phyloP scores from a whole-genome alignment of 2,797 vertebrate species.

The Sternarchorhynchus goeldii region DNA sequence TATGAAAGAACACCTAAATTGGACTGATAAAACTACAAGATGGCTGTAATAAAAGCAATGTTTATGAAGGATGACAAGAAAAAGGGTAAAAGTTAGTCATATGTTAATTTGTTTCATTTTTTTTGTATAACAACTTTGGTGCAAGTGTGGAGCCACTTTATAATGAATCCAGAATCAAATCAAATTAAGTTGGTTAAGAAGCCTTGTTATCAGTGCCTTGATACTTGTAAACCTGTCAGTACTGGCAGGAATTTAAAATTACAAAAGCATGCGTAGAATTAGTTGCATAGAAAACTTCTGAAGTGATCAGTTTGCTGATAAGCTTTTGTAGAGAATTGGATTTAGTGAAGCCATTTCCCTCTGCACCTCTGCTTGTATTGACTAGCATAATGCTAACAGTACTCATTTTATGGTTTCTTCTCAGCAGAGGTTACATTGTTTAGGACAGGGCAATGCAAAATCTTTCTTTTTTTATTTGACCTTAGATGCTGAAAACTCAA shows the following conservation, averaged over 20 bases:
- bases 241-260: background rate
- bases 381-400: background rate
- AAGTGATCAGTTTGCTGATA: background rate
- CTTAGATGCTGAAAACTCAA: background rate
- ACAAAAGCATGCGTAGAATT: background rate
- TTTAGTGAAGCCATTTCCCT: too few species aligned
- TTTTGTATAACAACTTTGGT: background rate
- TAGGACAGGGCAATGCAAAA: background rate
- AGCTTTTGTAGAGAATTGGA: background rate
- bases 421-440: background rate
- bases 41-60: background rate
- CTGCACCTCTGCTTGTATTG: background rate
- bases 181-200: background rate
- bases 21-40: background rate
- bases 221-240: background rate
- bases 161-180: too few species aligned
- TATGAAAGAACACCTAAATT: too few species aligned
- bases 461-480: background rate
- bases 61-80: background rate
- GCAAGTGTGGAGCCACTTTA: background rate
- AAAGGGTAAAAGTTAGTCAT: background rate
- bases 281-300: background rate
- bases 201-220: background rate
- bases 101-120: background rate
- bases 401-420: background rate